Conservation (phyloP, 2,888 invertebrate species). For the Nomada flava region DNA sequence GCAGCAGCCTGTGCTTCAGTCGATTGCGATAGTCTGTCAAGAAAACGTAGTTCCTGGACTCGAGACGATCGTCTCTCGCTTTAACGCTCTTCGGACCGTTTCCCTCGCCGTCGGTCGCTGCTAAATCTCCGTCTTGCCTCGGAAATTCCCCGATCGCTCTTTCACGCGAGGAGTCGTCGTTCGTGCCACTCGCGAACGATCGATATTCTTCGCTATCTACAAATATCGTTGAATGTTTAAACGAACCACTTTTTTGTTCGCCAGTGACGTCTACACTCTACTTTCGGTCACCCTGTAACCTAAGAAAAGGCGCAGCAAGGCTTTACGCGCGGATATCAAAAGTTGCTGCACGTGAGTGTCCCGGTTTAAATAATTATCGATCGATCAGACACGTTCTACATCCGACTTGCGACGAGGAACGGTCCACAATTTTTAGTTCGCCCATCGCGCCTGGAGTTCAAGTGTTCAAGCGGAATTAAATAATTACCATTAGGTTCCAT, state of each 20-base stretch:
- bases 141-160: conserved; percentile 1
- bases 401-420: too few relatives aligned
- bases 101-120: background rate
- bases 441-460: conserved; percentile 7
- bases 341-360: too few relatives aligned
- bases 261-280: too few relatives aligned
- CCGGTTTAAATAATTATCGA: too few relatives aligned
- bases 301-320: too few relatives aligned
- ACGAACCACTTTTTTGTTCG: too few relatives aligned
- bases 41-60: conserved; percentile 34
- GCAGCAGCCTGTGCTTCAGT: conserved; percentile 58
- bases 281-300: too few relatives aligned
- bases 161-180: background rate
- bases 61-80: conserved; percentile 2
- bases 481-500: background rate
- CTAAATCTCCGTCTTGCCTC: background rate
- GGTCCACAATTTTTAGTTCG: too few relatives aligned
- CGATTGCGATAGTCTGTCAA: conserved; percentile 52
- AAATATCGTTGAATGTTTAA: background rate
- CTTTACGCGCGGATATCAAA: too few relatives aligned
- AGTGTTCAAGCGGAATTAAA: background rate
- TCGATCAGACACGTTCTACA: too few relatives aligned
- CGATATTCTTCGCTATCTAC: conserved; percentile 15
- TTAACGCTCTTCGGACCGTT: background rate
- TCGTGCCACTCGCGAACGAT: background rate